Conservation (phyloP, 2,113 vertebrate species). For the Loxodonta africana region DNA sequence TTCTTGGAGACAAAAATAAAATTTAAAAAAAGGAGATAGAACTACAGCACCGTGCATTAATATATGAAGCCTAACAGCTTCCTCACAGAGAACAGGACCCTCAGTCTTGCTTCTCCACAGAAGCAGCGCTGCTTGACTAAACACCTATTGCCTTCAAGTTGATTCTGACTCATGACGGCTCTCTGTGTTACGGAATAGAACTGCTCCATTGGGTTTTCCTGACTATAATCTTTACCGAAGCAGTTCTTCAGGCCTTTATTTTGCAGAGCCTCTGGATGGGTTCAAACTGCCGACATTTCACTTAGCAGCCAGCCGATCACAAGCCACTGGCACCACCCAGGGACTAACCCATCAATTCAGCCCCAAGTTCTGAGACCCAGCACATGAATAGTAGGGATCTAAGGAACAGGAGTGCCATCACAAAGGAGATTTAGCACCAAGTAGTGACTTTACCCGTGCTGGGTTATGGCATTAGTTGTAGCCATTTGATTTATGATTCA, state of each 20-base stretch:
- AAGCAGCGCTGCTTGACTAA: neutral
- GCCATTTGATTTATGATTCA: neutral
- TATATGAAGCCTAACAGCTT: too few relatives aligned
- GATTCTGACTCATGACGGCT: too few relatives aligned
- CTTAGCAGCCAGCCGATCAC: too few relatives aligned
- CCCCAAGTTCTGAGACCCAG: neutral
- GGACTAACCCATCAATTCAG: neutral
- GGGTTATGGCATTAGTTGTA: neutral
- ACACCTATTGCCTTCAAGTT: too few relatives aligned
- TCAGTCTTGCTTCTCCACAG: neutral
- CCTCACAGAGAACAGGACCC: neutral
- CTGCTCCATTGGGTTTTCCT: too few relatives aligned
- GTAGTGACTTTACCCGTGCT: rapidly evolving
- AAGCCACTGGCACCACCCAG: too few relatives aligned
- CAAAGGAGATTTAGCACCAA: neutral
- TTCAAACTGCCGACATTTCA: too few relatives aligned
- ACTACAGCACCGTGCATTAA: neutral
- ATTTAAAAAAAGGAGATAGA: neutral
- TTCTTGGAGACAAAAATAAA: too few relatives aligned
- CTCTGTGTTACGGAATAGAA: too few relatives aligned
- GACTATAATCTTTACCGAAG: too few relatives aligned
- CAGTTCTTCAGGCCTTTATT: too few relatives aligned
- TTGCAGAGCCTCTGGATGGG: too few relatives aligned
- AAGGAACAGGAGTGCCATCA: neutral
- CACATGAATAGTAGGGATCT: neutral